These are phyloP conservation scores for Lanius ludovicianus DNA, from an alignment of 2,113 vertebrate species.

Conservation along the genomic window DNA sequence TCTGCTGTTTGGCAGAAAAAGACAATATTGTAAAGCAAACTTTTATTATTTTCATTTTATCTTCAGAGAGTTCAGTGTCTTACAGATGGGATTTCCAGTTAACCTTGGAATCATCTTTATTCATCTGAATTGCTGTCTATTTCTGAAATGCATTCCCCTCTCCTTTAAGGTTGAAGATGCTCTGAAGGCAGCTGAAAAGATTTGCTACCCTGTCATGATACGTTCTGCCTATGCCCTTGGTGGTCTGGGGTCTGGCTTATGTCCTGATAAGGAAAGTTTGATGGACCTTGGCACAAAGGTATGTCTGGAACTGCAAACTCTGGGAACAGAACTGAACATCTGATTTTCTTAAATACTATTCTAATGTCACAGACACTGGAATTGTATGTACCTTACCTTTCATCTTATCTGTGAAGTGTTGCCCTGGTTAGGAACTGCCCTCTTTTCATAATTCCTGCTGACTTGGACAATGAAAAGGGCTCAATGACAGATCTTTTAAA, in stretches of 20 bases:
- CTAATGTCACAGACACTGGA: background rate
- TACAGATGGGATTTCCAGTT: background rate
- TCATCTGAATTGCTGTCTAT: background rate
- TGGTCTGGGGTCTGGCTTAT: conserved; percentile 91
- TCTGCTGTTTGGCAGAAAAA: background rate
- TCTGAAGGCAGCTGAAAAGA: conserved; percentile 86
- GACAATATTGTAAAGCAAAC: background rate
- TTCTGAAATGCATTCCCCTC: background rate
- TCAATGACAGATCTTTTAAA: background rate
- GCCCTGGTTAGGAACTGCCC: background rate
- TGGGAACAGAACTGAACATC: background rate
- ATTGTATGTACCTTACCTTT: background rate
- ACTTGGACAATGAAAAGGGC: background rate
- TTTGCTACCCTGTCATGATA: conserved; percentile 93
- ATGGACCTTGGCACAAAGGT: conserved; percentile 87
- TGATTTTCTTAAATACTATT: background rate
- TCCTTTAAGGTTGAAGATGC: conserved; percentile 84
- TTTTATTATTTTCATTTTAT: background rate
- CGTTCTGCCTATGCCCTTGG: conserved; percentile 93
- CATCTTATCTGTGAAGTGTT: background rate
- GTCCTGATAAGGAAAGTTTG: conserved; percentile 81
- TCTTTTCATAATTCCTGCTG: background rate
- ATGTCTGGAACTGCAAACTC: background rate
- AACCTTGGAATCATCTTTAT: background rate
- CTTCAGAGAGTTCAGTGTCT: background rate